Base-by-base conservation (phyloP, 2,888 invertebrate species). In the Julus scanicus region DNA sequence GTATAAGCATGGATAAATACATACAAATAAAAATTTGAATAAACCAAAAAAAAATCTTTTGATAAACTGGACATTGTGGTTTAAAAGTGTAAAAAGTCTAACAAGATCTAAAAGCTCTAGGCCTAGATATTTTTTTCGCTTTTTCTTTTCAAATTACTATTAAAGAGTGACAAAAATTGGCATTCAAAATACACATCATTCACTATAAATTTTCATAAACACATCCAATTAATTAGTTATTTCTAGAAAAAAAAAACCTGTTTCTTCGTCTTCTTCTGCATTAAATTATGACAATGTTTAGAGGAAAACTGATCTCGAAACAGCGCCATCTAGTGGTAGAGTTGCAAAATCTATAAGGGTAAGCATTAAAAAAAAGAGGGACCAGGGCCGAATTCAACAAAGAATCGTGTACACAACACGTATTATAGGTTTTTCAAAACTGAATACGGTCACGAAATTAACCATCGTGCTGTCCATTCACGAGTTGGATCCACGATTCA, bases 41-140 rank as follows among this genome's bases (percentile, higher is more conserved):
- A 1, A 8, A 57, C 4, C 17, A 57, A 57, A 57, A 15, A 57
- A 57, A 57, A 0, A 57, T 15, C 4, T 1, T 57, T 17, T 2
- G 57, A 57, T 57, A 57, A 57, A 15, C 13, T 57, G 57, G 57
- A 57, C 57, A 57, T 57, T 1, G 17, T 57, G 57, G 57, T 57
- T 17, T 57, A 57, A 57, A 57, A 57, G 57, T 57, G 57, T 57
- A 57, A 57, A 57, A 57, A 13, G 57, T 57, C 57, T 57, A 57
- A 57, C 57, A 57, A 57, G 57, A 57, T 57, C 57, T 57, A 57
- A 57, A 57, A 57, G 57, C 57, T 57, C 57, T 57, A 57, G 15
- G 57, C 57, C 17, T 57, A 57, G 49, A 49, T 49, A 11, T 49
- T 49, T 49, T 49, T 49, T 49, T 49, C 15, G 15, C 4, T 57